Percentiles rank a stretch among this genome's conserved stretches.
These are phyloP conservation scores for Callocephalon fimbriatum DNA, from an alignment of 2,113 vertebrate species.

Conservation along the genomic window DNA sequence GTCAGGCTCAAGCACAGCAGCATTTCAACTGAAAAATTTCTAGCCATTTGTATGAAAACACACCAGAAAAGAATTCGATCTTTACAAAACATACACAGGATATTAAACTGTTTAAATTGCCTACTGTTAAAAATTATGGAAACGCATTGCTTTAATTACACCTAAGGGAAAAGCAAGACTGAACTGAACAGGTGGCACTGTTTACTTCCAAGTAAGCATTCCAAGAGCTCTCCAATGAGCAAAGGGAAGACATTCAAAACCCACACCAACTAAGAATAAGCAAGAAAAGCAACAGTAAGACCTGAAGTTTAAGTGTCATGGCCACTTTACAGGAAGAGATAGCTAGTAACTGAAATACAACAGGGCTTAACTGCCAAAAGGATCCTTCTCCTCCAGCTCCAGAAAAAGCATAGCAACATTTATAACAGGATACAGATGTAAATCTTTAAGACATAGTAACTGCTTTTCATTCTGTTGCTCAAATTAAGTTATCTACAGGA, in stretches of 20 bases:
- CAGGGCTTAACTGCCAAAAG: not conserved
- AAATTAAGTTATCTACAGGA: not conserved
- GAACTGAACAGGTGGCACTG: not conserved
- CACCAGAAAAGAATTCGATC: not conserved
- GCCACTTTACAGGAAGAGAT: not conserved
- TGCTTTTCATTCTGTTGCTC: not conserved
- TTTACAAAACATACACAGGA: not conserved
- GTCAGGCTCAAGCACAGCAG: not conserved
- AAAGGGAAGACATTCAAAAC: not conserved
- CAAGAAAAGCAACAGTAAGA: not conserved
- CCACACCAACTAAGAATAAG: not conserved
- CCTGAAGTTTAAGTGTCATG: not conserved
- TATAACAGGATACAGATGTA: not conserved
- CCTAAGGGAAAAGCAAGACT: not conserved
- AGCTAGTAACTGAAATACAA: not conserved
- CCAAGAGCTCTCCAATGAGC: not conserved
- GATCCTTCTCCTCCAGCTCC: not conserved
- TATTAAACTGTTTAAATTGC: not conserved
- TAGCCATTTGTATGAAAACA: not conserved
- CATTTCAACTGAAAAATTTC: not conserved
- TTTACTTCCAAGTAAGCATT: not conserved
- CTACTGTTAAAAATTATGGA: not conserved
- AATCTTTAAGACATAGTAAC: rapidly evolving
- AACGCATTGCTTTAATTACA: not conserved
- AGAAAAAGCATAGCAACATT: not conserved